These are phyloP conservation scores for Darevskia mixta DNA, from an alignment of 2,797 vertebrate species.

Conservation along the genomic window DNA sequence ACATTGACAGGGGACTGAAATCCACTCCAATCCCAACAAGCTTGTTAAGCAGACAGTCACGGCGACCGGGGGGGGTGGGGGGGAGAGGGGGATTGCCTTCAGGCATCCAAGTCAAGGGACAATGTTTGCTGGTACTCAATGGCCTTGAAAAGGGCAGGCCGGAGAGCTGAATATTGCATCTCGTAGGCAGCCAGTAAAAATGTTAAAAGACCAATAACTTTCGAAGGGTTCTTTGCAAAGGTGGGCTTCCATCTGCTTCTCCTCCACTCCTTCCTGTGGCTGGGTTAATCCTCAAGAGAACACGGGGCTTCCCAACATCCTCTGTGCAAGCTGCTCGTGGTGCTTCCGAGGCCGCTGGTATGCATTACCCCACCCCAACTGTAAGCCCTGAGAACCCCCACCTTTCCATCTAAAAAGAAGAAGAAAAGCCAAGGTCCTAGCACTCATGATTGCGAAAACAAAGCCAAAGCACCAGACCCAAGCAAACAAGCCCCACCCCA, in stretches of 20 bases:
- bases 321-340: background rate
- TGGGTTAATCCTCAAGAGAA: background rate
- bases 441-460: no score
- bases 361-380: background rate
- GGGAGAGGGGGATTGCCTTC: no score
- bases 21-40: no score
- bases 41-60: no score
- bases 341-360: background rate
- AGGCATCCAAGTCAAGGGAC: background rate
- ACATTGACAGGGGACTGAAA: background rate
- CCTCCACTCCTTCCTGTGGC: background rate
- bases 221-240: background rate
- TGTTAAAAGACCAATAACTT: no score
- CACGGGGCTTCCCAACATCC: background rate
- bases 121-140: no score
- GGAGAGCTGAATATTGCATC: no score
- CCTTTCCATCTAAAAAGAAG: background rate
- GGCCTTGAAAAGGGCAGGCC: no score
- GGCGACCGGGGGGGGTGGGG: background rate
- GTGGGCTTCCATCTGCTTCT: background rate
- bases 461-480: background rate
- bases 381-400: background rate
- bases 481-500: background rate
- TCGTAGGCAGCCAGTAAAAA: background rate
- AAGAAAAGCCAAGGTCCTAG: background rate